phyloP scores from a whole-genome alignment of 53 echinoderm and acorn worm species.

The Holothuria leucospilota region DNA sequence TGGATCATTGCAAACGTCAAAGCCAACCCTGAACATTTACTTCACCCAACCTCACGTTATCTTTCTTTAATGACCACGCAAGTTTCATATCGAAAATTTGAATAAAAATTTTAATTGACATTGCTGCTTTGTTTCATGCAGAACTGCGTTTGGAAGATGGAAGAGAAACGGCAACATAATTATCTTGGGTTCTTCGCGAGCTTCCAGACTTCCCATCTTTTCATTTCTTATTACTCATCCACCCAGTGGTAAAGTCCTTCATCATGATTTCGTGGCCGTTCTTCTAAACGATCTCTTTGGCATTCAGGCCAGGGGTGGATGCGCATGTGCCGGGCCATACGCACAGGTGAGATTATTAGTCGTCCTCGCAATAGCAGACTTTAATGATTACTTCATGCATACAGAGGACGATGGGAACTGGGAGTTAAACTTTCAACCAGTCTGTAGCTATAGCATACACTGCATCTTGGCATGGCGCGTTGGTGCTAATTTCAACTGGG shows the following conservation, averaged over 20 bases:
- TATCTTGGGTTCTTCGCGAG: conserved; percentile 73
- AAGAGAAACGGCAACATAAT: conserved; percentile 77
- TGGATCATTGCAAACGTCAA: too few species aligned
- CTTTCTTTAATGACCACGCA: too few species aligned
- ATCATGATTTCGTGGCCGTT: conserved; percentile 92
- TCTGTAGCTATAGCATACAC: too few species aligned
- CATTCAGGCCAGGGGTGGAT: conserved; percentile 96
- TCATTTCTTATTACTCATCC: conserved; percentile 88
- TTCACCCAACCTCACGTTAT: too few species aligned
- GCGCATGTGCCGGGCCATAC: conserved; percentile 98
- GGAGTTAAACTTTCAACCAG: too few species aligned
- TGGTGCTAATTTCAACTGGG: too few species aligned
- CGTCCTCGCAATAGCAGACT: background rate
- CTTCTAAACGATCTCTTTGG: conserved; percentile 95
- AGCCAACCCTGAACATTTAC: too few species aligned
- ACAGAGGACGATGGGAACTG: too few species aligned
- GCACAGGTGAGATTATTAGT: conserved; percentile 66
- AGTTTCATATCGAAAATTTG: too few species aligned
- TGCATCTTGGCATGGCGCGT: too few species aligned
- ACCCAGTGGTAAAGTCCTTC: conserved; percentile 82
- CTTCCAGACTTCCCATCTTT: conserved; percentile 91
- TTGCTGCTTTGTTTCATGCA: background rate
- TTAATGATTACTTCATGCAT: too few species aligned
- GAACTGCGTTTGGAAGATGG: conserved; percentile 88
- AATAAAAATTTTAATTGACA: too few species aligned